Base-by-base conservation (phyloP, 2,797 vertebrate genomes). In the Eleutherodactylus coqui region DNA sequence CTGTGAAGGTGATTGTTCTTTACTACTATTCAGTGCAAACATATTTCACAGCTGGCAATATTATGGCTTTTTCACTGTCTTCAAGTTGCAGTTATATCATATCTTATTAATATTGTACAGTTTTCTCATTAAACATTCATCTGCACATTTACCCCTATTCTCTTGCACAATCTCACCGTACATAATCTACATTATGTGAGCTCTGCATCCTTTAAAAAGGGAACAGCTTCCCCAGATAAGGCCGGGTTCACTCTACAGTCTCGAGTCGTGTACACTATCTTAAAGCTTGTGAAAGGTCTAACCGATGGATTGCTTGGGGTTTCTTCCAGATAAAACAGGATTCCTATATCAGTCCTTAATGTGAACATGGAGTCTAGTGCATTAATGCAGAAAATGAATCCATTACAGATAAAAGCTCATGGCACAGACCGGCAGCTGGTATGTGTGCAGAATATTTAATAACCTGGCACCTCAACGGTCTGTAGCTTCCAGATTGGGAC, bases 41-140 rank as follows among this genome's bases (percentile, higher is more conserved):
- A 60, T 29, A 64, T 84, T 64, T 84, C 36, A 27, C 29, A 9
- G 73, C 41, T 49, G 55, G 38, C 10, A 27, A 29, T 75, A n/a
- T 47, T 47, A 75, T 75, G 70, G 69, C 70, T 75, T 75, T 83
- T 73, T 53, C 13, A 49, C 29, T 75, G 51, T 75, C 69, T 70
- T 83, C 55, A 76, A 43, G 55, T 60, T 36, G 21, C 19, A 47
- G 43, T 76, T 64, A 84, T 58, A 58, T 51, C 53, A 49, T 76
- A 34, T 83, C 41, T 73, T 75, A 62, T 76, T 64, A 84, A 84
- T 77, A 64, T 53, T 67, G 55, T 17, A 62, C 41, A 29, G 27
- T 77, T 62, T 19, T 43, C 38, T 84, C 45, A 76, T 76, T 64
- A 84, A 47, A 64, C 38, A 84, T 77, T 64, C 43, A 84, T 67